Conservation (phyloP, 2,888 invertebrate species). For the Macrophya annulata region DNA sequence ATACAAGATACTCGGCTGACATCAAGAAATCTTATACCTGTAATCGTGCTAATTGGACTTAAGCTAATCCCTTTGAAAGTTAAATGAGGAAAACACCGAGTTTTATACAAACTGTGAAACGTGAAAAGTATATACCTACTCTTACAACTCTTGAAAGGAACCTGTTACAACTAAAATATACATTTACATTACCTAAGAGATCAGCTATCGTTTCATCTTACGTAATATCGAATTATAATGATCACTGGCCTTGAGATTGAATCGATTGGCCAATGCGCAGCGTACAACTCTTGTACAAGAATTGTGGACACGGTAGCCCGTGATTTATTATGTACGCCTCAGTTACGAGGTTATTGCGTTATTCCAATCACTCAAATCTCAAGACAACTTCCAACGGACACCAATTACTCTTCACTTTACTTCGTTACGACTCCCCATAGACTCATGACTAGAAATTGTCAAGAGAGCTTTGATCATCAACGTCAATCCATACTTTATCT, state of each 20-base stretch:
- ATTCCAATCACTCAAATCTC: conserved; percentile 13
- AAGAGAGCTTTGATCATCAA: conserved; percentile 1
- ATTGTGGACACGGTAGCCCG: conserved; percentile 33
- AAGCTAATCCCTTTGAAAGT: background rate
- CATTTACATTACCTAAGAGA: background rate
- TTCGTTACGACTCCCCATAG: background rate
- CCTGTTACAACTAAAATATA: conserved; percentile 2
- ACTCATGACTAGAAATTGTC: background rate
- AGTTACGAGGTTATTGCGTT: conserved; percentile 21
- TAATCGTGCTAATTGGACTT: conserved; percentile 1
- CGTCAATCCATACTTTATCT: background rate
- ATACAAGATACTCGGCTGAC: background rate
- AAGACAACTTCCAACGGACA: background rate
- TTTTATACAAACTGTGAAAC: background rate
- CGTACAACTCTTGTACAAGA: conserved; percentile 12
- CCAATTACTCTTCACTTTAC: conserved; percentile 9
- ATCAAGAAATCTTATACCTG: conserved; percentile 7
- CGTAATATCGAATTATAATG: conserved; percentile 20
- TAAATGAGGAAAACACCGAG: background rate
- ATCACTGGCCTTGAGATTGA: conserved; percentile 32
- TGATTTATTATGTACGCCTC: conserved; percentile 13
- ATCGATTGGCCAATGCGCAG: conserved; percentile 31
- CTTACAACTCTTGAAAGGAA: background rate
- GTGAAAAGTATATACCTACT: background rate
- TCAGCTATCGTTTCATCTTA: conserved; percentile 15